These are phyloP conservation scores for Oryzias dopingdopingensis DNA, from an alignment of 2,797 vertebrate genomes.

Conservation along the genomic window DNA sequence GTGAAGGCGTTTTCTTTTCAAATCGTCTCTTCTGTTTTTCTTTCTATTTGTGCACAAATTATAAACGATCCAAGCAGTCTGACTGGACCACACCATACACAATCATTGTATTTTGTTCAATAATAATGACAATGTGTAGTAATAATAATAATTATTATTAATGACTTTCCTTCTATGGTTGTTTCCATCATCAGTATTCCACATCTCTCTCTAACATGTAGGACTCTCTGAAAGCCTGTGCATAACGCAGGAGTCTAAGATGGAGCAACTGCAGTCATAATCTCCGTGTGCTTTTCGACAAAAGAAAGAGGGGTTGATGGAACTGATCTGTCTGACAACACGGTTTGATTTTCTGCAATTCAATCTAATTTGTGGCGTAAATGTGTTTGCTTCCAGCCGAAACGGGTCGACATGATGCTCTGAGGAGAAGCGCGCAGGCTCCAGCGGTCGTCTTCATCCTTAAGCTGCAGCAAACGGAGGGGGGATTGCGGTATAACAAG, in stretches of 20 bases:
- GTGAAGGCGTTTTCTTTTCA: neutral
- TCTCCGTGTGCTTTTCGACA: constrained; percentile 23
- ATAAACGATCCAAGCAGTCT: too few species aligned
- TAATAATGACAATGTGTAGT: neutral
- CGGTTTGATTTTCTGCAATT: neutral
- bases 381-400: constrained; percentile 48
- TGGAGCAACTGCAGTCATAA: constrained; percentile 45
- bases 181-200: neutral
- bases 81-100: too few species aligned
- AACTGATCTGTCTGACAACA: neutral
- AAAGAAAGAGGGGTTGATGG: neutral
- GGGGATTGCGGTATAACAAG: constrained; percentile 62
- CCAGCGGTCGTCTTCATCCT: constrained; percentile 58
- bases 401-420: constrained; percentile 66
- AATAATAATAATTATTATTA: neutral
- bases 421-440: constrained; percentile 63
- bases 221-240: constrained; percentile 35
- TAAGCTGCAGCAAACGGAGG: constrained; percentile 72
- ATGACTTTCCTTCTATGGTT: neutral
- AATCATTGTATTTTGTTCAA: neutral
- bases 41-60: neutral
- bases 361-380: constrained; percentile 4
- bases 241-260: constrained; percentile 44
- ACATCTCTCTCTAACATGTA: constrained; percentile 7
- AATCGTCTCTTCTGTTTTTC: neutral